Evolutionary conservation across 2,888 invertebrate species (phyloP), one percentile per base, ranked within the genome.

Genomic region (Drosophila kanekoi): DNA sequence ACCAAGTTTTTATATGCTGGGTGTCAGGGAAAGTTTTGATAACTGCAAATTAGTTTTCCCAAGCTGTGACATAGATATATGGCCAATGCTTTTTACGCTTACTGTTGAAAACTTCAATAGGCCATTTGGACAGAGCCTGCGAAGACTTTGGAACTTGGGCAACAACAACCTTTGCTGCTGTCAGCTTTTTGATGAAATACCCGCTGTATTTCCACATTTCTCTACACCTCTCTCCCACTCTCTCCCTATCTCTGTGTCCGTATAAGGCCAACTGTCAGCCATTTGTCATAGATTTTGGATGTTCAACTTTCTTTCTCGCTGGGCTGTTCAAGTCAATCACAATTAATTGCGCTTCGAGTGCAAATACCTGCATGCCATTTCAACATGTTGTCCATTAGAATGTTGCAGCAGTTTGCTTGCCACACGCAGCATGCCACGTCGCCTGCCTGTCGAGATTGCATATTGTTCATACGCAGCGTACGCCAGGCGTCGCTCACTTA

Each of bases 401-500:
- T 72, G 53, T 35, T 20, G 13, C 45, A 53, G 54, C 10, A 23
- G 44, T 20, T 3, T 10, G 16, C 16, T 48, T 54, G 38, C 37
- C 45, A 52, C 61, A 32, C 32, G 18, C 11, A 5, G 44, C 38
- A 49, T 47, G 59, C 44, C 52, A 52, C 18, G 61, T 62, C 28
- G 64, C 33, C 62, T 65, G 28, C 28, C 28, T 8, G 8, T 28
- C 28, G 28, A 28, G 57, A 54, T 76, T 41, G 40, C 66, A 57
- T 68, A 72, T 72, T 59, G 81, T 68, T 68, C 87, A 80, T 88
- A 81, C 70, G 83, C 75, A 72, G 14, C 60, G 67, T 80, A 32
- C 32, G 51, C 45, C 64, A 33, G n/a, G 35, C 35, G 63, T 52
- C 44, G 62, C 56, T 41, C 71, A 66, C 70, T 81, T 78, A 74